Conservation (phyloP, 2,888 invertebrate genomes). For the Noctua fimbriata region DNA sequence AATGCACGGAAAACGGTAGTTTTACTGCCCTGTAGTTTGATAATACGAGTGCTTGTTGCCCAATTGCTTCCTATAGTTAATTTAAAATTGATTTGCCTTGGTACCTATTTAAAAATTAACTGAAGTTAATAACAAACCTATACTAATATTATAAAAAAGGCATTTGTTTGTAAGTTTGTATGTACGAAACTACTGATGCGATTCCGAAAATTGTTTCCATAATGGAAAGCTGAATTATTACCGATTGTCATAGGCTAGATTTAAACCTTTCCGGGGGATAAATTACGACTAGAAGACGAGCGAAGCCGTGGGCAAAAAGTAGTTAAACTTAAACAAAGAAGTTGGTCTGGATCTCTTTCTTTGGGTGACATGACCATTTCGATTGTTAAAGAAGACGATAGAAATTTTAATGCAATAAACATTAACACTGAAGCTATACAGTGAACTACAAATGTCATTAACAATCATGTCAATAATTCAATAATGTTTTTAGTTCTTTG, state of each 20-base stretch:
- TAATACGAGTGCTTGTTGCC: constrained; percentile 46
- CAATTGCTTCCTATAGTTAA: constrained; percentile 35
- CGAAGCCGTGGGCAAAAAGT: too few species aligned
- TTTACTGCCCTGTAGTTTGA: constrained; percentile 49
- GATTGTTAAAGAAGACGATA: background rate
- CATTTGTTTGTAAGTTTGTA: too few species aligned
- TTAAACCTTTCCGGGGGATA: too few species aligned
- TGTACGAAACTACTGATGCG: too few species aligned
- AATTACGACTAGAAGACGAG: too few species aligned
- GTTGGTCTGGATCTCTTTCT: background rate
- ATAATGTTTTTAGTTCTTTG: constrained; percentile 9
- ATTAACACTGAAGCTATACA: constrained; percentile 3
- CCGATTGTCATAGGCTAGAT: too few species aligned
- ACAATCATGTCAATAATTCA: background rate
- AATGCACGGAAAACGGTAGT: constrained; percentile 52
- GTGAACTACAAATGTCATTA: constrained; percentile 7
- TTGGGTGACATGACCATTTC: background rate
- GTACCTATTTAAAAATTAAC: background rate
- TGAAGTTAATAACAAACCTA: background rate
- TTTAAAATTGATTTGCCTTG: background rate
- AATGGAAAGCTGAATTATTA: too few species aligned
- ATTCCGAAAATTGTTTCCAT: too few species aligned
- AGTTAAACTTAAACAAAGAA: too few species aligned
- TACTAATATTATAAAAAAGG: too few species aligned
- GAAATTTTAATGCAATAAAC: constrained; percentile 8